Percentiles rank a stretch among this genome's conserved stretches.
Conservation (phyloP, 1,140 invertebrate genomes). For the Trinorchestia longiramus region DNA sequence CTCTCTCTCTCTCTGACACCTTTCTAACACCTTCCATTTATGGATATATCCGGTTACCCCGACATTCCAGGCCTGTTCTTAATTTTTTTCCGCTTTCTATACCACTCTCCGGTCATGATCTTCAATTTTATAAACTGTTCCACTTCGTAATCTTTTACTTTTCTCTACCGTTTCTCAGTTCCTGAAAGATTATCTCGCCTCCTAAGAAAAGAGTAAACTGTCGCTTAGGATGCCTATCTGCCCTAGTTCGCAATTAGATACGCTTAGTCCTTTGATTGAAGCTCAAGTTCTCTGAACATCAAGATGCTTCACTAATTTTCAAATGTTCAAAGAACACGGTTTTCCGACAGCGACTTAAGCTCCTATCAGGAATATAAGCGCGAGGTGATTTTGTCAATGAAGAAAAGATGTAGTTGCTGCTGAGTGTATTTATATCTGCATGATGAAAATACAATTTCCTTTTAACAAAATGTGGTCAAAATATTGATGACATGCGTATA, state of each 20-base stretch:
- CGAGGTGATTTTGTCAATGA: background rate
- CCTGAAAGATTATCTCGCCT: background rate
- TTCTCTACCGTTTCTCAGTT: background rate
- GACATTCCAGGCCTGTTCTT: too few relatives aligned
- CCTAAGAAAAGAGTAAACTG: background rate
- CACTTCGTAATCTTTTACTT: too few relatives aligned
- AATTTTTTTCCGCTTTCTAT: too few relatives aligned
- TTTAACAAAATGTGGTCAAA: background rate
- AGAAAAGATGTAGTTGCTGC: background rate
- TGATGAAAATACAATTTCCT: background rate
- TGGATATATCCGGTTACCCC: too few relatives aligned
- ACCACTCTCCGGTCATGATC: too few relatives aligned
- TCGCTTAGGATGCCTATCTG: background rate
- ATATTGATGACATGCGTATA: background rate
- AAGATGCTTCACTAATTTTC: background rate
- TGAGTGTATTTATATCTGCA: background rate
- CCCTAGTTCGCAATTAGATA: background rate
- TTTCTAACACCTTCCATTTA: background rate
- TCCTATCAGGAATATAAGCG: background rate
- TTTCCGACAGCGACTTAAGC: background rate
- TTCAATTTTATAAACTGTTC: too few relatives aligned
- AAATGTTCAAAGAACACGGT: background rate
- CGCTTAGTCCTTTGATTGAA: constrained; percentile 39
- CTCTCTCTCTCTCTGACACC: background rate
- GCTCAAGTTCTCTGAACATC: background rate